Evolutionary conservation across 2,888 invertebrate genomes (phyloP).

Genomic region (Dasysyrphus tricinctus): DNA sequence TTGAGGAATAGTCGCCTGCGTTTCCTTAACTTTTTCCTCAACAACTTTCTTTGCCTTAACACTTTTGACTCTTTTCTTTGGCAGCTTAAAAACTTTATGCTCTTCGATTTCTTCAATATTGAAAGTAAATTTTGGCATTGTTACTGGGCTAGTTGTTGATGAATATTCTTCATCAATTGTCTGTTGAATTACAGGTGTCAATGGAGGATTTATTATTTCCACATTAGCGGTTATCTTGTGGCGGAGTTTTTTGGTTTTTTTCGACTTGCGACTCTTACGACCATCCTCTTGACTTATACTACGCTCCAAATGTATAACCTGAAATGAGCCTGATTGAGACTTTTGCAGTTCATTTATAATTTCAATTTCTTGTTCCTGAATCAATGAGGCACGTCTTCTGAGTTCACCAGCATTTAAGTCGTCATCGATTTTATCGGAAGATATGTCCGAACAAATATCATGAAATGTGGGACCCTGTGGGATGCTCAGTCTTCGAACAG

Average conservation of each 20-base stretch:
- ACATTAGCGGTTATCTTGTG: constrained; percentile 82
- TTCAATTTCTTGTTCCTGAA: constrained; percentile 85
- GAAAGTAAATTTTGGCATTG: constrained; percentile 81
- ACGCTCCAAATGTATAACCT: constrained; percentile 81
- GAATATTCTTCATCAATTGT: constrained; percentile 68
- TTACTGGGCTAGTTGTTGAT: constrained; percentile 72
- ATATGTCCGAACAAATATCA: constrained; percentile 85
- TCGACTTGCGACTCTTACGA: constrained; percentile 78
- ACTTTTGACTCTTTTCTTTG: constrained; percentile 80
- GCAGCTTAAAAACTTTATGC: constrained; percentile 81
- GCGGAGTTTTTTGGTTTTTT: constrained; percentile 80
- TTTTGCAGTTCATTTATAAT: constrained; percentile 82
- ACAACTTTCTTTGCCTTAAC: constrained; percentile 65
- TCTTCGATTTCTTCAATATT: constrained; percentile 83
- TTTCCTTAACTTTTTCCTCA: constrained; percentile 32
- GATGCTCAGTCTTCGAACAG: constrained; percentile 81
- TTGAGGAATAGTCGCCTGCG: background rate
- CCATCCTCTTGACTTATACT: constrained; percentile 80
- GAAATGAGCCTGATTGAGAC: constrained; percentile 81
- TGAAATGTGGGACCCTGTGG: constrained; percentile 84
- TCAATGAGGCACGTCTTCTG: constrained; percentile 83
- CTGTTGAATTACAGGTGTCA: constrained; percentile 71
- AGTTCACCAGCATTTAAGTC: constrained; percentile 85
- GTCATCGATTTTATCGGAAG: constrained; percentile 84
- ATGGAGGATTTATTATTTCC: constrained; percentile 79